These are phyloP conservation scores for Tenualosa ilisha DNA, from an alignment of 2,797 vertebrate genomes.

Conservation along the genomic window DNA sequence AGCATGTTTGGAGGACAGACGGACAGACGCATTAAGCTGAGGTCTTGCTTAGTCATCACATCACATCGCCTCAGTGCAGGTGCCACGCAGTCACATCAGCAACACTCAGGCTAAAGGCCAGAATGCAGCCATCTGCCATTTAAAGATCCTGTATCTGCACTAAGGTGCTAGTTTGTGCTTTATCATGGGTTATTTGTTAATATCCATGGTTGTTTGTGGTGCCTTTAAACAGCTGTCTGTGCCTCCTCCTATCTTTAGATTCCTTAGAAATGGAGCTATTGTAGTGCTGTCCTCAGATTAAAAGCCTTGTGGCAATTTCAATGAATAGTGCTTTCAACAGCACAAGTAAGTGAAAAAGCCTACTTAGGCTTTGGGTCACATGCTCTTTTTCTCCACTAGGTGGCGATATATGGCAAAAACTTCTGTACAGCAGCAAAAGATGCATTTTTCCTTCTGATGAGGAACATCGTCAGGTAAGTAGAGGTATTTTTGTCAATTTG, in stretches of 20 bases:
- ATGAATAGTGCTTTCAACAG: neutral
- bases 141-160: neutral
- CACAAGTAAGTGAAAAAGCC: neutral
- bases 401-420: constrained; percentile 93
- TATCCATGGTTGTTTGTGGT: neutral
- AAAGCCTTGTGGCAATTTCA: no score
- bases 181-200: neutral
- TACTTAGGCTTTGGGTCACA: neutral
- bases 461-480: constrained; percentile 89
- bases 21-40: no score
- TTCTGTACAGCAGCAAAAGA: constrained; percentile 92
- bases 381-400: constrained; percentile 60
- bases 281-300: neutral
- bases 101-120: neutral
- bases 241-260: neutral
- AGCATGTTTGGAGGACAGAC: neutral
- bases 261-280: neutral
- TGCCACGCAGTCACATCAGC: neutral
- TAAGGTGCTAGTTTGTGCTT: neutral
- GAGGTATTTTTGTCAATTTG: neutral
- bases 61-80: neutral
- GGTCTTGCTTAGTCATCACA: neutral
- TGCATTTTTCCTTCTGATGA: constrained; percentile 94
- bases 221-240: neutral
- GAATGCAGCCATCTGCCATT: neutral